phyloP scores from a whole-genome alignment of 2,113 vertebrate species.

The Chionomys nivalis region DNA sequence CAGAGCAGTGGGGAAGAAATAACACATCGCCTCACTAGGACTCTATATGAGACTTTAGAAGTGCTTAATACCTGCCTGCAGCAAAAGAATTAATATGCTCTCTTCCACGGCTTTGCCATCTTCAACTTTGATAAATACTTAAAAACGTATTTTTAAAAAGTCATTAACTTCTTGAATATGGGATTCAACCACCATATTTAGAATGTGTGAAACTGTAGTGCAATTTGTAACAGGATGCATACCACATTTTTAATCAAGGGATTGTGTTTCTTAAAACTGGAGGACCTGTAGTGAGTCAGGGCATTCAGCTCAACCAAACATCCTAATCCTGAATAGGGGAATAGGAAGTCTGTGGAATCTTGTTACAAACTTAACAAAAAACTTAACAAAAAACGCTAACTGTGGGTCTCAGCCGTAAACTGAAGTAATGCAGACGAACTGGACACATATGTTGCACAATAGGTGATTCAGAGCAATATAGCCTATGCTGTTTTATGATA shows the following conservation, averaged over 20 bases:
- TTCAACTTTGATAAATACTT: constrained; percentile 93
- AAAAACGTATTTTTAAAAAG: constrained; percentile 91
- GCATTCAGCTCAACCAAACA: constrained; percentile 85
- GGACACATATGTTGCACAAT: constrained; percentile 95
- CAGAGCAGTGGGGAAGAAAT: constrained; percentile 88
- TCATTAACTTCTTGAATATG: constrained; percentile 89
- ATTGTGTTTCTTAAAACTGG: constrained; percentile 86
- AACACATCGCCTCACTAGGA: constrained; percentile 85
- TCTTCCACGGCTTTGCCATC: constrained; percentile 86
- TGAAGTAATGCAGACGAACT: constrained; percentile 95
- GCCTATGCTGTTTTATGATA: constrained; percentile 96
- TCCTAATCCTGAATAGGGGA: constrained; percentile 86
- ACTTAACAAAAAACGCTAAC: constrained; percentile 87
- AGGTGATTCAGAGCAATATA: constrained; percentile 97
- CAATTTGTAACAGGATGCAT: constrained; percentile 86
- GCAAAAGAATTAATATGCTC: constrained; percentile 91
- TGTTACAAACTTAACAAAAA: constrained; percentile 88
- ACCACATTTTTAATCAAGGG: constrained; percentile 87
- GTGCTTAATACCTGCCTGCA: constrained; percentile 90
- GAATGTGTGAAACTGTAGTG: constrained; percentile 82
- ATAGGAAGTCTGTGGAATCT: constrained; percentile 87
- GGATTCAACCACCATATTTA: constrained; percentile 83
- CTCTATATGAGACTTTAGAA: constrained; percentile 90
- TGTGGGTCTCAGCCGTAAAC: constrained; percentile 90
- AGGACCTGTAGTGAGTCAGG: constrained; percentile 86